Evolutionary conservation across 2,888 invertebrate genomes (phyloP).

Genomic region (Physocephala rufipes): DNA sequence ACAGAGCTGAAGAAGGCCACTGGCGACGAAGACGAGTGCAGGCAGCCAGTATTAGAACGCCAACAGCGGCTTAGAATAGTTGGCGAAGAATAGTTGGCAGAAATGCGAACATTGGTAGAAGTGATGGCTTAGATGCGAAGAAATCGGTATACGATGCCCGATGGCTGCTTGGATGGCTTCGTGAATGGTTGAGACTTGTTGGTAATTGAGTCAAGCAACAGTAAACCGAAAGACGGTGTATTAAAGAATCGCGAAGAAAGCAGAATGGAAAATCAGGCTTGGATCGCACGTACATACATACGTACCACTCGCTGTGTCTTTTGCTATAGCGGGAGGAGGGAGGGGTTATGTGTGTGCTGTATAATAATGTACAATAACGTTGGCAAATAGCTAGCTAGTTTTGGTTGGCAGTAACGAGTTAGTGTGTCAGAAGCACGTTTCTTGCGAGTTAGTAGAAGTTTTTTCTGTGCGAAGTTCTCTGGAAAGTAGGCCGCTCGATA

Average conservation of each 20-base stretch:
- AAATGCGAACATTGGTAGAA: not conserved
- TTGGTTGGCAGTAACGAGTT: not conserved
- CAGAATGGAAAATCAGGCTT: constrained; percentile 48
- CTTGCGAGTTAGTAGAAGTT: not conserved
- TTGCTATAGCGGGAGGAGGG: not conserved
- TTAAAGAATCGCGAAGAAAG: constrained; percentile 55
- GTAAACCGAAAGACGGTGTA: constrained; percentile 55
- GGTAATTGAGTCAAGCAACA: constrained; percentile 55
- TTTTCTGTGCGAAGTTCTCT: constrained; percentile 25
- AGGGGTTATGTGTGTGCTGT: too few relatives aligned
- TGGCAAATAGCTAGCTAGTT: not conserved
- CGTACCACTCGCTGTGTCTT: not conserved
- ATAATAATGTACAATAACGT: not conserved
- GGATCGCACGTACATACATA: constrained; percentile 3
- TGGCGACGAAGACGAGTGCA: constrained; percentile 20
- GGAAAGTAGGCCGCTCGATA: constrained; percentile 49
- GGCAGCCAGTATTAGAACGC: constrained; percentile 17
- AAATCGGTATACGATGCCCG: not conserved
- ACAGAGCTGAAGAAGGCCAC: constrained; percentile 19
- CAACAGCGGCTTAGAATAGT: constrained; percentile 25
- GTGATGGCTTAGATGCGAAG: not conserved
- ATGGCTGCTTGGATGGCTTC: constrained; percentile 5
- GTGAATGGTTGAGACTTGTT: constrained; percentile 9
- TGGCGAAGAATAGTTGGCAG: not conserved
- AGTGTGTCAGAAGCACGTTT: constrained; percentile 31